Conservation (phyloP, 2,113 vertebrate species). For the Oreochromis tanganicae region DNA sequence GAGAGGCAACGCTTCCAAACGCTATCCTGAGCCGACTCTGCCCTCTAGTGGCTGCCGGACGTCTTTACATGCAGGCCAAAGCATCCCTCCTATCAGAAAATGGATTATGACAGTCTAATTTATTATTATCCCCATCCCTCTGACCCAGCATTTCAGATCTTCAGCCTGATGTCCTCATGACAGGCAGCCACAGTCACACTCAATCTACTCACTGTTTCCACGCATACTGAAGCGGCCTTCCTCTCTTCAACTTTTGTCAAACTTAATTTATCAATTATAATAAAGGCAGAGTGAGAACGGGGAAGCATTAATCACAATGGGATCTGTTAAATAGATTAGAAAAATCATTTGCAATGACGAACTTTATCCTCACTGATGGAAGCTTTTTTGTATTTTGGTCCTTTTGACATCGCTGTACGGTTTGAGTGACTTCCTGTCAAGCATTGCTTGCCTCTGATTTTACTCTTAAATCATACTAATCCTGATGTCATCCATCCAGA, state of each 20-base stretch:
- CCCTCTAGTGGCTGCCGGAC: constrained; percentile 30
- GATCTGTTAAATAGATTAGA: constrained; percentile 37
- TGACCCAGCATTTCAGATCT: constrained; percentile 30
- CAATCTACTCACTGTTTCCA: constrained; percentile 25
- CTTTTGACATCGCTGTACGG: background rate
- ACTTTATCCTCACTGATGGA: background rate
- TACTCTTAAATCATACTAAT: background rate
- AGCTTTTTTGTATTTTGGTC: background rate
- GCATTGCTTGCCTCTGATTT: background rate
- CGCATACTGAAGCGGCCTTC: background rate
- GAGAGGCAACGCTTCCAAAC: background rate
- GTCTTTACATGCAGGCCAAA: background rate
- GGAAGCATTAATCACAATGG: constrained; percentile 20
- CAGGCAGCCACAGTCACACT: constrained; percentile 25
- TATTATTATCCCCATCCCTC: constrained; percentile 41
- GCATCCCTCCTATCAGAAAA: constrained; percentile 18
- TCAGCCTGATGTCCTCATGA: constrained; percentile 25
- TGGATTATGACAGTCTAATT: constrained; percentile 69
- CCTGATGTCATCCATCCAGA: background rate
- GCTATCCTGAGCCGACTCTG: constrained; percentile 52
- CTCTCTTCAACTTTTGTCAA: constrained; percentile 24
- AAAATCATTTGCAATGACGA: background rate
- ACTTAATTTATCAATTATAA: constrained; percentile 44
- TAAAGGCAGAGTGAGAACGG: background rate
- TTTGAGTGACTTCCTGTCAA: background rate